Evolutionary conservation across 1,140 invertebrate species (phyloP), one percentile per base, ranked within the genome.

Genomic region (Leptinotarsa texana): DNA sequence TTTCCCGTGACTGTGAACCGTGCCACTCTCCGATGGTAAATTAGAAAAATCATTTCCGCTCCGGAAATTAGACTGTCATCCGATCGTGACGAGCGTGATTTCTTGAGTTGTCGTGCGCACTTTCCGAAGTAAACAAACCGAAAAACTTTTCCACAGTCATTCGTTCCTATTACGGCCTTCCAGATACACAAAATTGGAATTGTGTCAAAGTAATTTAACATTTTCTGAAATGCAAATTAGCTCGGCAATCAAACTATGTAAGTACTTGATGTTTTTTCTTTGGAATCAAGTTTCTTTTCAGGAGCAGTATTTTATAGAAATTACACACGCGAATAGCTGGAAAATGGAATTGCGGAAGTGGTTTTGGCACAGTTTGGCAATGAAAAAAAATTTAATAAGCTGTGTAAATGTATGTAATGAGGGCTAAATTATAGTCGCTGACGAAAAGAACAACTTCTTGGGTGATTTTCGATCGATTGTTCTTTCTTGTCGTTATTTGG

Each of bases 121-220:
- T 49, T 47, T 42, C 18, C 27, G 42, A 42, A 47, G 24, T 33
- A 47, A 27, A 42, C 42, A 47, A 18, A 42, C 47, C 42, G 42
- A n/a, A 68, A 68, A 68, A 68, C 24, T 68, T 68, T 68, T 68
- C 66, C 66, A 33, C 18, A 68, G 66, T 68, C 66, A 68, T 68
- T 68, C 66, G 13, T 42, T 49, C 33, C 42, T 18, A 68, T 68
- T 68, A 68, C 8, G 42, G 33, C 15, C 66, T 42, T 68, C 49
- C n/a, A 17, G 66, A 42, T 47, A n/a, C 17, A 57, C 21, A 71
- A 71, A 71, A n/a, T 22, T 71, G 22, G 21, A 71, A 71, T 71
- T 62, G 69, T 71, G 69, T 71, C 69, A 57, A 71, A 71, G 24
- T 57, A 51, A 71, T 71, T 71, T 71, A 71, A 71, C 69, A 71